phyloP scores from a whole-genome alignment of 2,888 invertebrate genomes.

The Drosophila trichaetosa region DNA sequence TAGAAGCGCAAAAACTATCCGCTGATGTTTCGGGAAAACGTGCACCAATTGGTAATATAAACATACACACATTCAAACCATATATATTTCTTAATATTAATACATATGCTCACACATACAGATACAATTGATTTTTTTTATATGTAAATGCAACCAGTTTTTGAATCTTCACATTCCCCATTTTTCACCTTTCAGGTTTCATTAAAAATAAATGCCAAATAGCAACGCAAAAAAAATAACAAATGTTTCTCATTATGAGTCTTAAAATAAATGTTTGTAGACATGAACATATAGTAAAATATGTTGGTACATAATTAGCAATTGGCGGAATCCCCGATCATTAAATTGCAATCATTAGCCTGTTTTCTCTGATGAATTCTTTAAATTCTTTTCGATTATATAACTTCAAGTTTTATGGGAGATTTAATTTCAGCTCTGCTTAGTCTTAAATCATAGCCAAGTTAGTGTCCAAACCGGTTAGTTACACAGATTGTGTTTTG shows the following conservation, averaged over 20 bases:
- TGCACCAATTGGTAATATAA: slow-evolving; percentile 82
- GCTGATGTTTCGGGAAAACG: slow-evolving; percentile 83
- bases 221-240: slow-evolving; percentile 2
- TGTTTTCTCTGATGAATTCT: slow-evolving; percentile 25
- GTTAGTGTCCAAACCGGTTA: slow-evolving; percentile 44
- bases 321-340: slow-evolving; percentile 30
- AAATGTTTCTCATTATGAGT: slow-evolving; percentile 8
- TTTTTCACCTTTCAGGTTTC: slow-evolving; percentile 48
- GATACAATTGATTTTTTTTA: neutral
- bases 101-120: neutral
- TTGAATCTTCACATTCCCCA: slow-evolving; percentile 33
- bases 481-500: slow-evolving; percentile 6
- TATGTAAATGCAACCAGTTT: slow-evolving; percentile 54
- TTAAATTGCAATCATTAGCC: slow-evolving; percentile 55
- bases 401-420: slow-evolving; percentile 9
- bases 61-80: neutral
- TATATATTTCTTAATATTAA: neutral
- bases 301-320: slow-evolving; percentile 26
- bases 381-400: slow-evolving; percentile 29
- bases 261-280: slow-evolving; percentile 2
- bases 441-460: slow-evolving; percentile 40
- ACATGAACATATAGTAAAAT: slow-evolving; percentile 2
- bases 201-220: slow-evolving; percentile 33
- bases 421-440: slow-evolving; percentile 31
- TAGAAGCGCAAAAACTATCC: slow-evolving; percentile 82